Conservation (phyloP, 2,797 vertebrate genomes). For the Heterohyrax brucei region DNA sequence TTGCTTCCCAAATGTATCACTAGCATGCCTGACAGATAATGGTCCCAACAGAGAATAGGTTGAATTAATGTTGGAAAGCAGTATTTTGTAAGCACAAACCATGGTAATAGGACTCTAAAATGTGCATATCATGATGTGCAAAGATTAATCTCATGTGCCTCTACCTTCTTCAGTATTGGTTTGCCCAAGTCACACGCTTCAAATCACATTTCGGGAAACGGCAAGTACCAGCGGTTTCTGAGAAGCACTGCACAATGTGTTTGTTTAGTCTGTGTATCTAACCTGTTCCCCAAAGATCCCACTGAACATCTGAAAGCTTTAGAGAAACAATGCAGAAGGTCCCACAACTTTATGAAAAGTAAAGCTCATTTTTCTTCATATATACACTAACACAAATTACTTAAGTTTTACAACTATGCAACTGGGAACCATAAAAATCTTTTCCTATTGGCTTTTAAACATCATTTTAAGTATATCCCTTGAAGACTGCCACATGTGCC, state of each 20-base stretch:
- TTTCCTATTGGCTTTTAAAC: not conserved
- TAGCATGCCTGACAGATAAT: not conserved
- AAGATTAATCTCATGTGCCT: not conserved
- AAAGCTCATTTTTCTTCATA: not conserved
- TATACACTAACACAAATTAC: not conserved
- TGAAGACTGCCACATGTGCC: not conserved
- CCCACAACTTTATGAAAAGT: not conserved
- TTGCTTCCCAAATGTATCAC: not conserved
- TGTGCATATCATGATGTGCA: not conserved
- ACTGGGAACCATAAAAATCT: not conserved
- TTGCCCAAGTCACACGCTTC: not conserved
- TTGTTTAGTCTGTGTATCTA: not conserved
- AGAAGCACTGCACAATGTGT: not conserved
- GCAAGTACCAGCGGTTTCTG: not conserved
- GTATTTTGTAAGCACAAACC: not conserved
- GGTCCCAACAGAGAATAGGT: not conserved
- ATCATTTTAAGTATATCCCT: not conserved
- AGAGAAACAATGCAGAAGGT: not conserved
- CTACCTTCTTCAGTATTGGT: not conserved
- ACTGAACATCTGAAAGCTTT: not conserved
- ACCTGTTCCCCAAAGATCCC: not conserved
- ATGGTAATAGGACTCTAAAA: not conserved
- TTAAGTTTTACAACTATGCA: constrained; percentile 52
- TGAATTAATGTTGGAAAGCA: not conserved
- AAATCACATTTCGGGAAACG: not conserved